Base-by-base conservation (phyloP, 35 echinoderm and acorn worm genomes). In the Patiria miniata region DNA sequence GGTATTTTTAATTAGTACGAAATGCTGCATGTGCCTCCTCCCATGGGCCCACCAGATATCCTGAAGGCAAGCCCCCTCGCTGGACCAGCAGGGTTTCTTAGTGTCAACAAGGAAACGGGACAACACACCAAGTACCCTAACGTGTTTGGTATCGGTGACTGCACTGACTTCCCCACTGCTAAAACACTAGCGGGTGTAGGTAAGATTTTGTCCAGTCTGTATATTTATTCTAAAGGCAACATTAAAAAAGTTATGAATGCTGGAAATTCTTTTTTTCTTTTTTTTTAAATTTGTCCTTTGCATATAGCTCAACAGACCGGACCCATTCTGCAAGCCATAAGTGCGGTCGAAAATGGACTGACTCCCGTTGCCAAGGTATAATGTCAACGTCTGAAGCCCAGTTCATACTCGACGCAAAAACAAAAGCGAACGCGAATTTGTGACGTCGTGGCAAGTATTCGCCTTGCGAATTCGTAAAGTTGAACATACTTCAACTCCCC, bases 101-200 rank as follows among this genome's bases (percentile, higher is more conserved):
- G 79, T 37, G 91, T 91, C 18, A 84, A 91, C 78, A 91, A 94
- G 59, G 79, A 85, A 50, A 97, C 95, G 0, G 81, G 91, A 32
- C 95, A 97, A 83, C 95, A 97, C 51, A 94, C 80, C 23, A 93
- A 97, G 73, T 97, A 97, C 38, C 88, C 91, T 37, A 97, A 97
- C 30, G 85, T 97, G 47, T 84, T 97, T 85, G 95, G 91, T 2
- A 84, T 97, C n/a, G 95, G 95, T 37, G 95, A 97, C 61, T 97
- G 95, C 60, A 97, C 95, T 0, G 88, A 93, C 57, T 91, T 97
- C 29, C 95, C 95, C n/a, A 97, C 91, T 1, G 87, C 91, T n/a
- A 93, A 85, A 42, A 97, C 95, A 17, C 91, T 91, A 39, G 95
- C 95, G 42, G 95, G 91, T 23, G 91, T 85, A 1, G 95, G 95